Evolutionary conservation across 2,113 vertebrate species (phyloP), one percentile per base, ranked within the genome.

Genomic region (Dissostichus mawsoni): DNA sequence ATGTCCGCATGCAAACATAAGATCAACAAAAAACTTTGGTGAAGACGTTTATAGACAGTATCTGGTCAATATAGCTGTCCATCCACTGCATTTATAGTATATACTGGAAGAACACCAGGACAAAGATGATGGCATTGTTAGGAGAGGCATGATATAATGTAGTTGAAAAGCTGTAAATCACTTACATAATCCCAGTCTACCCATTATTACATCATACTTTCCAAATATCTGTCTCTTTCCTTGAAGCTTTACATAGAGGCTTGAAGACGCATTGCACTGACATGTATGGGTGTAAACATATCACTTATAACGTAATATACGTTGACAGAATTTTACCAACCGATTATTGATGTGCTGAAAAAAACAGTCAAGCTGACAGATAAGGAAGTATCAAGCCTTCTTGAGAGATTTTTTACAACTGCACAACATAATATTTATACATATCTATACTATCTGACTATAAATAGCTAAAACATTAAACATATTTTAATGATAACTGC

Each of bases 1-100:
- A 45, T 82, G 53, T 74, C 69, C 74, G 70, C 33, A 68, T 66
- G 66, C 47, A 76, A 66, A 83, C 44, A 73, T 29, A 67, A 68
- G 33, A 79, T 81, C 65, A 79, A 67, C 57, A 82, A 57, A 57
- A 86, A 87, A 64, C 20, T 16, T 58, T 58, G 55, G 5, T 62
- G 23, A 70, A 62, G 63, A 76, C 47, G 17, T 77, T 66, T 69
- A 59, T 56, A 29, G 56, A 53, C 17, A 41, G 23, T 62, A 86
- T 76, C 41, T 76, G 57, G 36, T 55, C 20, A 47, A 78, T 66
- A 61, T 68, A 65, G 41, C 17, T 66, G 64, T 74, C 50, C 10
- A 29, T 81, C 20, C 50, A 9, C 10, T 47, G 55, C 18, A 41
- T 76, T 50, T 71, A 68, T 48, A 61, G 17, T 11, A 20, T 47